These are phyloP conservation scores for Sturnus vulgaris DNA, from an alignment of 2,113 vertebrate genomes.

Conservation along the genomic window DNA sequence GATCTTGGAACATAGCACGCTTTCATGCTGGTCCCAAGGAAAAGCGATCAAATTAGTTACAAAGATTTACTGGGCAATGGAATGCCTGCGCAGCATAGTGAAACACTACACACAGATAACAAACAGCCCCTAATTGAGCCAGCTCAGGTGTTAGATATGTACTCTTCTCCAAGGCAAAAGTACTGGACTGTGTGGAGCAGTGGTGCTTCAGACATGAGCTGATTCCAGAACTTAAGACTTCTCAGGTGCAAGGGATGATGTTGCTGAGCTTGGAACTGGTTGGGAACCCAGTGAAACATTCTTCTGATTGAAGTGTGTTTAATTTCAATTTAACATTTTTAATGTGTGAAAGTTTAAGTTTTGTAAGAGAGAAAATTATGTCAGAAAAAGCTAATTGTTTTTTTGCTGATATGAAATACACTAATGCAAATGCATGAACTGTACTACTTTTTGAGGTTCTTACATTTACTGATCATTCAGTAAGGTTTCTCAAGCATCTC, in stretches of 20 bases:
- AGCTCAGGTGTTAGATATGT: background rate
- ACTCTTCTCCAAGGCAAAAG: background rate
- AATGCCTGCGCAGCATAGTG: background rate
- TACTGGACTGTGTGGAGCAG: background rate
- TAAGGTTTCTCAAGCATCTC: background rate
- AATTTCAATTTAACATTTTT: background rate
- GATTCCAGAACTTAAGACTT: background rate
- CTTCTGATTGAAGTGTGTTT: background rate
- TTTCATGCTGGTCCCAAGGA: background rate
- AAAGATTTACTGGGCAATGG: background rate
- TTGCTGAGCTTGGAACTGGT: background rate
- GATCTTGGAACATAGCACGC: background rate
- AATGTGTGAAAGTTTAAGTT: rapidly evolving
- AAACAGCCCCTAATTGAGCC: background rate
- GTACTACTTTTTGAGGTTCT: background rate
- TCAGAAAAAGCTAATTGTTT: background rate
- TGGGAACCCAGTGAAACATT: background rate
- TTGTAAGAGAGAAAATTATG: background rate
- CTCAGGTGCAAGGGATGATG: background rate
- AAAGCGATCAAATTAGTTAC: background rate
- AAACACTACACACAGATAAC: background rate
- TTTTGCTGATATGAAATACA: background rate
- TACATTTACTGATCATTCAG: background rate
- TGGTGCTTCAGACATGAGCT: background rate
- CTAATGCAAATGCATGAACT: background rate